Conservation (phyloP, 2,113 vertebrate genomes). For the Martes martes region DNA sequence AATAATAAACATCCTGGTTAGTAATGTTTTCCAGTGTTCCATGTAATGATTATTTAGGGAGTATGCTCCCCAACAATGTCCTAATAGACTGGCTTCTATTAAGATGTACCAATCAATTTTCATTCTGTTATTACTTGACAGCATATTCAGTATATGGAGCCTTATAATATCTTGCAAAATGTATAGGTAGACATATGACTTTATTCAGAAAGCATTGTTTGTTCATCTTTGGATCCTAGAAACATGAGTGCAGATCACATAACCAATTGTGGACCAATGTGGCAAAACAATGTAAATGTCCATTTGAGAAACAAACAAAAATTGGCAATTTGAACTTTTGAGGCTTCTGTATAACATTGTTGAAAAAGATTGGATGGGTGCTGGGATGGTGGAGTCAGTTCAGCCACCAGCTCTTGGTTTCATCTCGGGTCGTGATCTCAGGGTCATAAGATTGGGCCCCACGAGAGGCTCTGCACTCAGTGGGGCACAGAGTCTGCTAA, state of each 20-base stretch:
- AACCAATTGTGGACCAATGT: neutral
- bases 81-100: neutral
- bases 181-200: neutral
- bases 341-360: neutral
- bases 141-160: neutral
- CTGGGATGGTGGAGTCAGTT: neutral
- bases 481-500: neutral
- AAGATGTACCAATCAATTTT: neutral
- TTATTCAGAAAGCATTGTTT: neutral
- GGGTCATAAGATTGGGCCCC: neutral
- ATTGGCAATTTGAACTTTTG: neutral
- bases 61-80: neutral
- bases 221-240: neutral
- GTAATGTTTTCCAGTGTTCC: neutral
- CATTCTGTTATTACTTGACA: neutral
- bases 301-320: neutral
- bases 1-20: neutral
- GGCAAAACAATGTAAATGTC: neutral
- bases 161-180: neutral
- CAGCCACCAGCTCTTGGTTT: neutral
- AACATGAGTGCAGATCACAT: neutral
- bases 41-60: neutral
- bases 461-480: neutral
- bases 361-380: neutral
- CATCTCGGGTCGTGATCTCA: neutral